Base-by-base conservation (phyloP, 2,113 vertebrate species). In the Dasyprocta punctata region DNA sequence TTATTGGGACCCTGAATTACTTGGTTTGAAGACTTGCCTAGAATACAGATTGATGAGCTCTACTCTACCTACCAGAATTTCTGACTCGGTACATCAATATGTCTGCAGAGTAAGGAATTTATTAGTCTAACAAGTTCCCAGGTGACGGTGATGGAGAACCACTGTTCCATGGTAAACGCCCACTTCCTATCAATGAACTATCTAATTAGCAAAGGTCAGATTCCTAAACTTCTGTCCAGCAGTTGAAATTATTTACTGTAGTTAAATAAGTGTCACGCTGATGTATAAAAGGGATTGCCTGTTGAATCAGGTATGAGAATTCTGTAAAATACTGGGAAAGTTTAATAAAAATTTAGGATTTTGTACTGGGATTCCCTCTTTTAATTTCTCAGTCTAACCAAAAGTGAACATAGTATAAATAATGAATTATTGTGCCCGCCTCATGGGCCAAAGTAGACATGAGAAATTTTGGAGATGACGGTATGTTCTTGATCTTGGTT, bases 231-330 rank as follows among this genome's bases (percentile, higher is more conserved):
- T 85, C 12, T 69, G 41, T 13, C 89, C 16, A 85, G 36, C 11
- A 96, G 54, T 28, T 81, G 56, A 91, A 91, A 91, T 33, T 94
- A 22, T 58, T 90, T n/a, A 81, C 11, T 81, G 26, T 56, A 63
- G 6, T 52, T 81, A 54, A 85, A 38, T 78, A 87, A 84, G 65
- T 49, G 54, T 63, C 60, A 87, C 3, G 3, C 41, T 85, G 78
- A 61, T 60, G 7, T 80, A 81, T 5, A 61, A 28, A 90, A n/a
- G 52, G 10, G 30, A 71, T 20, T 69, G 89, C 20, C 61, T 86
- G 26, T 36, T 83, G 77, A 83, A 58, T 92, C 56, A 65, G 5
- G 14, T 67, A 5, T 94, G n/a, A 94, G 81, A 96, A 82, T 94
- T 63, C 63, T 81, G 3, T 69, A 73, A 86, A 82, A n/a, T 65